phyloP scores from a whole-genome alignment of 2,888 invertebrate species.

The Cerastis leucographa region DNA sequence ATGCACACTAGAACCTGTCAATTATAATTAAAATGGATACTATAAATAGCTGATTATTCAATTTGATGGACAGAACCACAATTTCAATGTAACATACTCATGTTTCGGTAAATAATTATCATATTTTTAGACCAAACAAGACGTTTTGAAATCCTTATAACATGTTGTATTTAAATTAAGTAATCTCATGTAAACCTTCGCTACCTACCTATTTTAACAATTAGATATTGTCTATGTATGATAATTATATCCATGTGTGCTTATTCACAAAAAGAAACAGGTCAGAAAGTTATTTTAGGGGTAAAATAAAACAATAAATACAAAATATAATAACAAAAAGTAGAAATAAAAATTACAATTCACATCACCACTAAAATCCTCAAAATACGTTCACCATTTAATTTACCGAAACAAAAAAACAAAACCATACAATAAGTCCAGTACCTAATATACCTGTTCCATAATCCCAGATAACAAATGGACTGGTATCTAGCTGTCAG shows the following conservation, averaged over 20 bases:
- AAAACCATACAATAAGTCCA: slow-evolving; percentile 9
- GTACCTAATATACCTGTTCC: slow-evolving; percentile 17
- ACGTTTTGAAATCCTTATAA: not conserved
- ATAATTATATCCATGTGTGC: not conserved
- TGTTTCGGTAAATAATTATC: not conserved
- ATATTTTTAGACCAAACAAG: too few species aligned
- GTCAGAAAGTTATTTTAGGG: not conserved
- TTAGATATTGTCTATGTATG: not conserved
- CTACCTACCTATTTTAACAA: too few species aligned
- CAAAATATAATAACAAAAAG: not conserved
- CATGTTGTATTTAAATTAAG: not conserved
- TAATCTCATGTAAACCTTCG: not conserved
- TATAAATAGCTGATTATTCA: slow-evolving; percentile 2
- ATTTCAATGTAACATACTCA: not conserved
- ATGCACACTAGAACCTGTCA: slow-evolving; percentile 42
- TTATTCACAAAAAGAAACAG: not conserved
- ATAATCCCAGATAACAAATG: slow-evolving; percentile 46
- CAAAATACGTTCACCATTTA: not conserved
- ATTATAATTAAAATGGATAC: slow-evolving; percentile 30
- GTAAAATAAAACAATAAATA: not conserved
- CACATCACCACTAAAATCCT: not conserved
- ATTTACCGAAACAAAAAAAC: slow-evolving; percentile 14
- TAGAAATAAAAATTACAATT: not conserved
- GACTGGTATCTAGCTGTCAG: slow-evolving; percentile 29
- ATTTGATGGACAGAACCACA: not conserved